Base-by-base conservation (phyloP, 2,797 vertebrate species). In the Squalus acanthias region DNA sequence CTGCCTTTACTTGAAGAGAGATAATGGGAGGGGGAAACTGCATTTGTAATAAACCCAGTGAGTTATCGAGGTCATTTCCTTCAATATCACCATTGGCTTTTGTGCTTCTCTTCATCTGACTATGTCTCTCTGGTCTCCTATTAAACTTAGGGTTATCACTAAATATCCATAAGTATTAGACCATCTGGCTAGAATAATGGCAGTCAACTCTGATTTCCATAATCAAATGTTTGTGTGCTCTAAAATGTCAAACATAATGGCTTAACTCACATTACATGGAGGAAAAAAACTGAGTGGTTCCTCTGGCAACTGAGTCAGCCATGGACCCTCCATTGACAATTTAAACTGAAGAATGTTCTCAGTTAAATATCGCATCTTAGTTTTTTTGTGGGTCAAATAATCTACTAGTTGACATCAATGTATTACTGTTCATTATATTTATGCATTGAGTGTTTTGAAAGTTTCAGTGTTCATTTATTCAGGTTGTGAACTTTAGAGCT, bases 381-480 rank as follows among this genome's bases (percentile, higher is more conserved):
- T 57, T 76, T 74, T 8, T 74, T 29, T 57, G 70, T 20, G 70
- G 50, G 29, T 53, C 46, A n/a, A 76, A 95, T 72, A 74, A 72
- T 24, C 24, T 29, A 74, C 69, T 24, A 72, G 67, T 74, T 74
- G 93, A 95, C 24, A 69, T 72, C 39, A 72, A 17, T 57, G 13
- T 95, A 95, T 95, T 95, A 50, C 50, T 95, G 69, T 95, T 95
- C 94, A 95, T 57, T 74, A 95, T 57, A 26, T 72, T 95, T 74
- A 50, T 29, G 29, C 50, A 95, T 95, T 95, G 94, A 74, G 70
- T 29, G 50, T 72, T 95, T 95, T 72, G 70, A 95, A 95, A 57
- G 94, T 57, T 95, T 57, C 94, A 95, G 50, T 95, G 70, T 76
- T 95, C 94, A 95, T 76, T 95, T 95, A 72, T 15, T 95, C 29